Evolutionary conservation across 2,113 vertebrate species (phyloP), one percentile per base, ranked within the genome.

Genomic region (Panthera uncia): DNA sequence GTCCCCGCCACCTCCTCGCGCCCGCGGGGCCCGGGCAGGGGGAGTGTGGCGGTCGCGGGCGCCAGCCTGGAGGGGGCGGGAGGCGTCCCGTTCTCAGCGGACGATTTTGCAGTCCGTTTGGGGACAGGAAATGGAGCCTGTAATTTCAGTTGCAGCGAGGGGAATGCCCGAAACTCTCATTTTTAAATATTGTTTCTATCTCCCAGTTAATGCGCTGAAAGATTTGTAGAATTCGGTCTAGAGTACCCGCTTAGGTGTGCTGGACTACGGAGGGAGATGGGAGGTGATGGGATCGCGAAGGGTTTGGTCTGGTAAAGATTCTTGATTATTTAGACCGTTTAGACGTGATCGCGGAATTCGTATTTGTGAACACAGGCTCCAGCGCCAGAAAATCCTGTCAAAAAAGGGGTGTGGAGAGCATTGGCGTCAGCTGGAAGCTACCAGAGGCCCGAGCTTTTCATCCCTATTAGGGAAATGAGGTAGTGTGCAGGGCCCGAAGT

Each of bases 401-500:
- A 95, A 98, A 98, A 98, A 21, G 98, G 98, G 98, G 98, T 98
- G 98, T 98, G 98, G 97, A 98, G 94, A 71, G 92, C 86, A 25
- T 38, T 98, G 98, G 98, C 98, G 97, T 98, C 98, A 98, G 98
- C 97, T 74, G 91, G 98, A 95, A 98, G 96, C 98, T 97, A 81
- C 98, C 96, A 63, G 98, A 98, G 98, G 98, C 98, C 95, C 61
- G 96, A 91, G 98, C 80, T 95, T 98, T 98, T 98, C 98, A 97
- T 98, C 97, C 98, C 98, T 98, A 98, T 98, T 99, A 98, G 98
- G 98, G 98, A 98, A 98, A 95, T 98, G 93, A 96, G 97, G 97
- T 90, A 27, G 74, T 80, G 89, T 31, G 83, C 91, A 13, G 91
- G 93, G 89, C 95, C 71, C 76, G 11, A 4, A 96, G 94, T 65